Percentiles rank a stretch among this genome's conserved stretches.
These are phyloP conservation scores for Platerodrilus igneus DNA, from an alignment of 2,888 invertebrate species.

Conservation along the genomic window DNA sequence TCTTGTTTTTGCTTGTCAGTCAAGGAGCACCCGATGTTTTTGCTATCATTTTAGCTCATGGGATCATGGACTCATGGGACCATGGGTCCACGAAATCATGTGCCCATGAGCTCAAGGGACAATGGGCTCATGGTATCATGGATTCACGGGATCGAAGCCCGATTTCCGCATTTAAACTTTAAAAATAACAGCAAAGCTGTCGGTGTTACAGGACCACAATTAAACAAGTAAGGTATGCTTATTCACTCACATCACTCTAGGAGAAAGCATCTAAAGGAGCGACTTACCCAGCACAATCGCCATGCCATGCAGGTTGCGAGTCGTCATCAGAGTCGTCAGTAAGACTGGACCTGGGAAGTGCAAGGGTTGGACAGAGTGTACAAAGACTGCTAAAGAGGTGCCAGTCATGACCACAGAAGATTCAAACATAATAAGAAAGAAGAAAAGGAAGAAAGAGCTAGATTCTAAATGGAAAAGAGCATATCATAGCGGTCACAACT, in stretches of 20 bases:
- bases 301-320: slow-evolving; percentile 57
- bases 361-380: slow-evolving; percentile 46
- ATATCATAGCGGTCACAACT: slow-evolving; percentile 31
- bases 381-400: slow-evolving; percentile 35
- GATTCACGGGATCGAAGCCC: too few relatives aligned
- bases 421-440: slow-evolving; percentile 28
- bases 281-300: slow-evolving; percentile 63
- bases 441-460: slow-evolving; percentile 24
- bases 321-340: slow-evolving; percentile 46
- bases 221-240: too few relatives aligned
- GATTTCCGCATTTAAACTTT: too few relatives aligned
- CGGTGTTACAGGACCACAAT: too few relatives aligned
- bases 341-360: slow-evolving; percentile 48
- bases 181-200: too few relatives aligned
- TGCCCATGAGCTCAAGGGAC: too few relatives aligned
- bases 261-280: slow-evolving; percentile 50
- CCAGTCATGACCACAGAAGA: slow-evolving; percentile 35
- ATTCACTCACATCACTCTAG: neutral
- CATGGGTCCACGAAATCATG: too few relatives aligned
- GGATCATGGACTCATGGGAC: too few relatives aligned
- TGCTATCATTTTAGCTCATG: too few relatives aligned
- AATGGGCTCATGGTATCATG: too few relatives aligned
- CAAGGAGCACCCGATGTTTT: too few relatives aligned
- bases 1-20: too few relatives aligned
- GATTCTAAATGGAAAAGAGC: slow-evolving; percentile 14